Percentiles rank a stretch among this genome's conserved stretches.
These are phyloP conservation scores for Lemur catta DNA, from an alignment of 2,797 vertebrate genomes.

Conservation along the genomic window DNA sequence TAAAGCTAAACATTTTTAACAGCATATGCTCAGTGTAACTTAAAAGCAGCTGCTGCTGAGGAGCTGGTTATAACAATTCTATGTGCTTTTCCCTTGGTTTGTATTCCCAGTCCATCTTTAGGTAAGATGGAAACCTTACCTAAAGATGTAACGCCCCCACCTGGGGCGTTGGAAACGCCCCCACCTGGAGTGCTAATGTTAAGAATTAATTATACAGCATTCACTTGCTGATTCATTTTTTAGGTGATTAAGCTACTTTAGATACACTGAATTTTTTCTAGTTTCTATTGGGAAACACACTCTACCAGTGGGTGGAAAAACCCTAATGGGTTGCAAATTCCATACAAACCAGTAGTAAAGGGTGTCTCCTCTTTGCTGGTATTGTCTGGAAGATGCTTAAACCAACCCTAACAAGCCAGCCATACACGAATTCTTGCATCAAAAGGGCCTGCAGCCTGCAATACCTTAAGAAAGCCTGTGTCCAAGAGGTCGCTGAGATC, in stretches of 20 bases:
- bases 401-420: neutral
- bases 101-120: neutral
- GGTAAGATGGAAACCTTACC: neutral
- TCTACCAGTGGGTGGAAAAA: neutral
- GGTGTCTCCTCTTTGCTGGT: neutral
- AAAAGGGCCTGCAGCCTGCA: neutral
- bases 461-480: neutral
- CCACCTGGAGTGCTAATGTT: neutral
- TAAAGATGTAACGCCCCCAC: too few species aligned
- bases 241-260: neutral
- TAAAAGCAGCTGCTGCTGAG: neutral
- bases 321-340: neutral
- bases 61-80: neutral
- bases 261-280: neutral
- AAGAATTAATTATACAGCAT: neutral
- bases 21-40: neutral
- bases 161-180: neutral
- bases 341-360: neutral
- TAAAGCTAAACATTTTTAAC: neutral
- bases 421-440: neutral
- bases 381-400: neutral
- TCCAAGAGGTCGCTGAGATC: neutral
- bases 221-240: neutral
- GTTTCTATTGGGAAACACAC: neutral
- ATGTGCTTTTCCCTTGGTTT: neutral